phyloP scores from a whole-genome alignment of 1,140 invertebrate species.

The Drosophila guanche region DNA sequence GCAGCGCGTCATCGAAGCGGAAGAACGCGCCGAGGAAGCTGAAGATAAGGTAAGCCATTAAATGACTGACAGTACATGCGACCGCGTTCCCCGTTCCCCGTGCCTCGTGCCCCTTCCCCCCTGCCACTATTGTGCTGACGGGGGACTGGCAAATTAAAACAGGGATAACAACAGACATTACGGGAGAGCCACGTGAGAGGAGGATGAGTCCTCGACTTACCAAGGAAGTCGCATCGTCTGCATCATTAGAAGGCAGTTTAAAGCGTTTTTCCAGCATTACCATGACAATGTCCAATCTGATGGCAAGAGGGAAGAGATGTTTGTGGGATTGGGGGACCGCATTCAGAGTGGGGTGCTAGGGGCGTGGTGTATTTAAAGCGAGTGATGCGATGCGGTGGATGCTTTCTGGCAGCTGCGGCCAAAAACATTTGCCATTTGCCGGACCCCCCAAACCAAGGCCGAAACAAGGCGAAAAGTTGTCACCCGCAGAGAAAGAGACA shows the following conservation, averaged over 20 bases:
- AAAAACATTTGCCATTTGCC: constrained; percentile 42
- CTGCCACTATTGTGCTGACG: background rate
- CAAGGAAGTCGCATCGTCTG: constrained; percentile 1
- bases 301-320: too few species aligned
- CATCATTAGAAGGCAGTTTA: constrained; percentile 60
- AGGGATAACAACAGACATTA: constrained; percentile 30
- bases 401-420: constrained; percentile 41
- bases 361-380: too few species aligned
- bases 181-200: constrained; percentile 3
- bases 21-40: constrained; percentile 94
- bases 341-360: background rate
- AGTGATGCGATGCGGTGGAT: too few species aligned
- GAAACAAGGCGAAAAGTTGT: constrained; percentile 35
- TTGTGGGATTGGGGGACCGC: too few species aligned
- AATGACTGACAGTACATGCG: constrained; percentile 40
- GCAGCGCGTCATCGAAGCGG: constrained; percentile 94
- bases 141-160: constrained; percentile 38
- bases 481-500: constrained; percentile 30
- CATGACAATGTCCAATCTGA: constrained; percentile 39
- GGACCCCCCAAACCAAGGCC: background rate
- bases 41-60: constrained; percentile 92
- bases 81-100: too few species aligned
- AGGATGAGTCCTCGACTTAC: constrained; percentile 8
- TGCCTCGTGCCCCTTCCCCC: too few species aligned
- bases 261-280: constrained; percentile 51